Evolutionary conservation across 2,888 invertebrate species (phyloP).

Genomic region (Caenorhabditis sp.): DNA sequence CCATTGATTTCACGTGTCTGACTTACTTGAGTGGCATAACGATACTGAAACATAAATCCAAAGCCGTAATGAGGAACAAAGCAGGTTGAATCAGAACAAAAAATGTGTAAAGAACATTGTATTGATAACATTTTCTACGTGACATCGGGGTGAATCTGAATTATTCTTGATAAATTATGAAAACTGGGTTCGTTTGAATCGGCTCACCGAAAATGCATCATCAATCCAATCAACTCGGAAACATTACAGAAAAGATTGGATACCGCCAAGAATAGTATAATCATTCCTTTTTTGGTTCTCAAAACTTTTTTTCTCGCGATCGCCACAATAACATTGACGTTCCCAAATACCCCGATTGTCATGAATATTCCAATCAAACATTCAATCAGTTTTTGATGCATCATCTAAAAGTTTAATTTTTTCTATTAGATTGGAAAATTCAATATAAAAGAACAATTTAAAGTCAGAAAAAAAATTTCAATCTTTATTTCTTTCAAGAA

Average conservation of each 20-base stretch:
- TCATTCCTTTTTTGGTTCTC: slow-evolving; percentile 36
- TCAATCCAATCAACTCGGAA: slow-evolving; percentile 9
- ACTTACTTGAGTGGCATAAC: slow-evolving; percentile 34
- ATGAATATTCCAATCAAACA: slow-evolving; percentile 11
- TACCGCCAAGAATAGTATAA: slow-evolving; percentile 18
- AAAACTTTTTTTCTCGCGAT: slow-evolving; percentile 29
- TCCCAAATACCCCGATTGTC: slow-evolving; percentile 27
- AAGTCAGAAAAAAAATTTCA: too few species aligned
- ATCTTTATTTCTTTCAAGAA: too few species aligned
- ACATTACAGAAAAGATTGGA: slow-evolving; percentile 29
- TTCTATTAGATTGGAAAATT: too few species aligned
- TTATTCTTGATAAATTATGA: too few species aligned
- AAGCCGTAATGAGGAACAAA: slow-evolving; percentile 15
- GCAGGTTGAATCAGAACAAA: slow-evolving; percentile 31
- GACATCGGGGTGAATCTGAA: slow-evolving; percentile 26
- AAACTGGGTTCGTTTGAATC: too few species aligned
- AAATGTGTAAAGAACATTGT: slow-evolving; percentile 28
- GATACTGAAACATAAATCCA: slow-evolving; percentile 36
- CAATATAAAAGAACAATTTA: too few species aligned
- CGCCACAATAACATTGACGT: slow-evolving; percentile 33
- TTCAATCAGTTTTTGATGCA: slow-evolving; percentile 2
- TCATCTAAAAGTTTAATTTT: neutral
- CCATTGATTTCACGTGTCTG: too few species aligned
- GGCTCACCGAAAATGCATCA: neutral
- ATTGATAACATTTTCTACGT: slow-evolving; percentile 29